A percentile compares a stretch with the other conserved stretches of the same genome.
Evolutionary conservation across 2,797 vertebrate species (phyloP).

Genomic region (Chelmon rostratus): DNA sequence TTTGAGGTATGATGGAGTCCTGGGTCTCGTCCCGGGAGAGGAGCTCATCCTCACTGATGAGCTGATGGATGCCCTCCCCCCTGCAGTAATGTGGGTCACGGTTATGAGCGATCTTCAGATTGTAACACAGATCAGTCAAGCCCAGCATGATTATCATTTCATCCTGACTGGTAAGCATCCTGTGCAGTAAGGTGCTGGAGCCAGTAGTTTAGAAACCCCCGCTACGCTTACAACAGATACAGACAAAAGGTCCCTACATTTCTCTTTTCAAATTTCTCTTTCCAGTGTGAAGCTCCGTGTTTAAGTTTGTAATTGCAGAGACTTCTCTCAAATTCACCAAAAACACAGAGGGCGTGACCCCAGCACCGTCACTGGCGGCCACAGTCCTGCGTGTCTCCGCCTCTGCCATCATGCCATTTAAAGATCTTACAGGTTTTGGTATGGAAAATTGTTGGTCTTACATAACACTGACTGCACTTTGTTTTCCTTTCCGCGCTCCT

Average conservation of each 20-base stretch:
- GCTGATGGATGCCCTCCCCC: slow-evolving; percentile 49
- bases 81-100: slow-evolving; percentile 68
- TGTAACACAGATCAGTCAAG: slow-evolving; percentile 49
- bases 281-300: neutral
- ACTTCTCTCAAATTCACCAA: neutral
- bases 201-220: neutral
- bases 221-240: neutral
- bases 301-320: neutral
- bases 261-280: no score
- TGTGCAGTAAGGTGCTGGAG: neutral
- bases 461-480: slow-evolving; percentile 22
- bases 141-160: slow-evolving; percentile 39
- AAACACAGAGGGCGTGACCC: slow-evolving; percentile 17
- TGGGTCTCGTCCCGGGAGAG: slow-evolving; percentile 57
- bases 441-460: slow-evolving; percentile 39
- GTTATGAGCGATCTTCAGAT: slow-evolving; percentile 44
- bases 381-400: neutral
- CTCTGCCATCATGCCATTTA: slow-evolving; percentile 4
- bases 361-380: neutral
- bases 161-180: slow-evolving; percentile 2
- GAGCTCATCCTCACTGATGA: slow-evolving; percentile 70
- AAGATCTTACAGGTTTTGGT: slow-evolving; percentile 11
- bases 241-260: no score
- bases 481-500: slow-evolving; percentile 22
- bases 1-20: slow-evolving; percentile 49